Evolutionary conservation across 2,113 vertebrate species (phyloP).

Genomic region (Ciconia stormi): DNA sequence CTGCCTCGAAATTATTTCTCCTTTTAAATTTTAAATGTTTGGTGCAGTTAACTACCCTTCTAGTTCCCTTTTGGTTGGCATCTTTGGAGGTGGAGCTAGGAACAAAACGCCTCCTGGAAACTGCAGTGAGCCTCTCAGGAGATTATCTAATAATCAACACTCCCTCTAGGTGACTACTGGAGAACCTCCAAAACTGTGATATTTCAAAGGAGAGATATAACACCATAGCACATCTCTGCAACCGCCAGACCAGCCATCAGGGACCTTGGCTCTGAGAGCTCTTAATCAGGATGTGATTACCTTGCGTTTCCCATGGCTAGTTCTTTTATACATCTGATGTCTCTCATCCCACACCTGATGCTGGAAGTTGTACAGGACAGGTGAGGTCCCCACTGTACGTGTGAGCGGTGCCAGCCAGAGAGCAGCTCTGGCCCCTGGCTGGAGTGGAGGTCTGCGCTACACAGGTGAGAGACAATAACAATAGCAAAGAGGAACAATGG

Average conservation of each 20-base stretch:
- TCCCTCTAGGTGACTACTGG: background rate
- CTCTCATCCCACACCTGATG: background rate
- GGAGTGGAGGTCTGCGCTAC: background rate
- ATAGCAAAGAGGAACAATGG: fast-evolving
- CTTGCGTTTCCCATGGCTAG: background rate
- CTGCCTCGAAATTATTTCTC: background rate
- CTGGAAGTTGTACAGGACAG: background rate
- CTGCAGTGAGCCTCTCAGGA: background rate
- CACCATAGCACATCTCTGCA: background rate
- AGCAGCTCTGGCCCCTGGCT: background rate
- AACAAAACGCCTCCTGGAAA: background rate
- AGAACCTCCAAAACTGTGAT: background rate
- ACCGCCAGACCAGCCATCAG: background rate
- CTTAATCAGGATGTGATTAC: background rate
- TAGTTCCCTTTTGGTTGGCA: background rate
- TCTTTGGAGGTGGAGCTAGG: background rate
- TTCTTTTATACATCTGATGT: background rate
- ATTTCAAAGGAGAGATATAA: background rate
- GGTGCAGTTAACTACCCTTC: background rate
- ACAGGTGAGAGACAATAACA: fast-evolving
- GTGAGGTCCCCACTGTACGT: background rate
- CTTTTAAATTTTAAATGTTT: background rate
- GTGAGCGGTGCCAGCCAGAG: background rate
- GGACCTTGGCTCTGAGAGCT: background rate
- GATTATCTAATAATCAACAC: background rate